Percentiles rank a stretch among this genome's conserved stretches.
phyloP scores from a whole-genome alignment of 1,140 invertebrate species.

The Dreissena rostriformis region DNA sequence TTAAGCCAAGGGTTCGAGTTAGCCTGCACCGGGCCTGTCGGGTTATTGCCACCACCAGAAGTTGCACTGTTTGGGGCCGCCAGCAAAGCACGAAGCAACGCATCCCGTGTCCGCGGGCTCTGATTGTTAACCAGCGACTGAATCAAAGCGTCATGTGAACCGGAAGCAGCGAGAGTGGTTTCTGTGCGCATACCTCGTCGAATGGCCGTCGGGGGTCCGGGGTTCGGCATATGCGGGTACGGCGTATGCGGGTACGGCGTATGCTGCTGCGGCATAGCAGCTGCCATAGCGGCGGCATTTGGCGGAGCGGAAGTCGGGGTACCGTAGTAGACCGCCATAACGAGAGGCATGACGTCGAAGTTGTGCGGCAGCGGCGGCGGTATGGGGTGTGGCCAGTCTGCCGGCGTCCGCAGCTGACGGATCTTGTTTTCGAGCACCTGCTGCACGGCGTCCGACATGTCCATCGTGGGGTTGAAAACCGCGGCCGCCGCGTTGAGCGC shows the following conservation, averaged over 20 bases:
- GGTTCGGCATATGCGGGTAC: neutral
- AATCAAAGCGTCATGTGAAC: too few relatives aligned
- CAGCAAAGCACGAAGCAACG: too few relatives aligned
- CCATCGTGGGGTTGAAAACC: constrained; percentile 31
- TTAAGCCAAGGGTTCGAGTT: too few relatives aligned
- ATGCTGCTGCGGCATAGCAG: neutral
- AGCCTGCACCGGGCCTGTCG: too few relatives aligned
- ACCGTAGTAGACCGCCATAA: constrained; percentile 42
- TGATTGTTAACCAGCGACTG: too few relatives aligned
- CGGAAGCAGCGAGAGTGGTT: neutral
- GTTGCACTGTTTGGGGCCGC: too few relatives aligned
- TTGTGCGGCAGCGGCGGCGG: constrained; percentile 33
- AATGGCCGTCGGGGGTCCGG: constrained; percentile 22
- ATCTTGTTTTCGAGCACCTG: constrained; percentile 37
- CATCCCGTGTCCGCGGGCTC: too few relatives aligned
- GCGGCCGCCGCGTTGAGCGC: constrained; percentile 13
- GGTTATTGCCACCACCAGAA: too few relatives aligned
- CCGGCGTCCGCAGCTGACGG: constrained; percentile 40
- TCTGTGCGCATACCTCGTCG: constrained; percentile 26
- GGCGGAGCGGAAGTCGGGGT: neutral
- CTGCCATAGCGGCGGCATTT: neutral
- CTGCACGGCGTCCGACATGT: constrained; percentile 40
- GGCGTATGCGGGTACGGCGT: neutral
- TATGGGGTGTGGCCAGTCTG: constrained; percentile 38
- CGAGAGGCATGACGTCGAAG: constrained; percentile 41